A percentile compares a stretch with the other conserved stretches of the same genome.
Evolutionary conservation across 1,140 invertebrate genomes (phyloP).

Genomic region (Pseudomyrmex gracilis): DNA sequence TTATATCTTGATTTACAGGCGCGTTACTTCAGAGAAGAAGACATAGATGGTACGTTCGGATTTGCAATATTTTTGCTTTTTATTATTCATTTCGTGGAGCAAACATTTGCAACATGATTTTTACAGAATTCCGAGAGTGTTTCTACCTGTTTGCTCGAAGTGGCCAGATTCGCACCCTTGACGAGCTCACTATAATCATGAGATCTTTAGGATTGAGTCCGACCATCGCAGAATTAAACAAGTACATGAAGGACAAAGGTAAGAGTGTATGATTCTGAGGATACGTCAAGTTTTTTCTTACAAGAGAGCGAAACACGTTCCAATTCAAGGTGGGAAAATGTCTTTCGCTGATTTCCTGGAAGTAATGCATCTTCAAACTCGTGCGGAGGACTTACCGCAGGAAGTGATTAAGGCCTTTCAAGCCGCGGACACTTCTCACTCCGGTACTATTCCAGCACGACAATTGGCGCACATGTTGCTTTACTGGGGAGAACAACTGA

Average conservation of each 20-base stretch:
- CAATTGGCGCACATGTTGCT: conserved; percentile 95
- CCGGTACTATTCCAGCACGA: conserved; percentile 91
- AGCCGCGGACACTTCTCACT: conserved; percentile 91
- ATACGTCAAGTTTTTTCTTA: background rate
- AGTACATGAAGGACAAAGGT: conserved; percentile 94
- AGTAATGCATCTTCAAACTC: conserved; percentile 96
- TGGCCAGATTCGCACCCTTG: conserved; percentile 94
- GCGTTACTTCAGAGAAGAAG: conserved; percentile 93
- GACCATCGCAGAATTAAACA: conserved; percentile 95
- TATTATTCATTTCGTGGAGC: background rate
- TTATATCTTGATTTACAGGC: conserved; percentile 86
- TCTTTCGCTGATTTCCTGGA: conserved; percentile 98
- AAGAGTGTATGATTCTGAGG: conserved; percentile 19
- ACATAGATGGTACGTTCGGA: conserved; percentile 90
- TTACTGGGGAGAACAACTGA: conserved; percentile 96
- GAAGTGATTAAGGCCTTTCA: conserved; percentile 96
- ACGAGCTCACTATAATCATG: conserved; percentile 97
- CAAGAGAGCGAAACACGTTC: background rate
- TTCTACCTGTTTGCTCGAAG: conserved; percentile 96
- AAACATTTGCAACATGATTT: background rate
- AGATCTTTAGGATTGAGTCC: conserved; percentile 96
- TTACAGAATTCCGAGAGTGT: conserved; percentile 95
- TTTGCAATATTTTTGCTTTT: background rate
- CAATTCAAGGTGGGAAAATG: conserved; percentile 92
- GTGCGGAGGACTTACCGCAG: conserved; percentile 94